Evolutionary conservation across 2,113 vertebrate genomes (phyloP), one percentile per base, ranked within the genome.

Genomic region (Strigops habroptila): DNA sequence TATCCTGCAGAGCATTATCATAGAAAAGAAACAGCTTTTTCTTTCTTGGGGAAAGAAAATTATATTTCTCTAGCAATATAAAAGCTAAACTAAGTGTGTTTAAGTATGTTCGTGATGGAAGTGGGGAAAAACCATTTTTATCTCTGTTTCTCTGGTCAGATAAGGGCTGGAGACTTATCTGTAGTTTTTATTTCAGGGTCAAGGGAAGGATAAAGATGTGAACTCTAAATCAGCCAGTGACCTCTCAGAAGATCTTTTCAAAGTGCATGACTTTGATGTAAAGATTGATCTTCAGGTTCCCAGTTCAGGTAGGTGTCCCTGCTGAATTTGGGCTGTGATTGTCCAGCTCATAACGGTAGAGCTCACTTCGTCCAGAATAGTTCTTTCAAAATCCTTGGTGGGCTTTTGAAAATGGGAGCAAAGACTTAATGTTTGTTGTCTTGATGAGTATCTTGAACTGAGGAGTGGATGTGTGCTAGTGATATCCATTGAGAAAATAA

Each of bases 281-380:
- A 99, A 99, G 97, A 99, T 99, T 88, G 99, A 99, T 97, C 98
- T 99, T 67, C 99, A 99, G 97, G 99, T 99, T 98, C 99, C 99
- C 71, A 99, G 99, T 92, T 99, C 99, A 98, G 99, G 99, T 99
- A 86, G 82, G 98, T 93, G 62, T 80, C 69, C 12, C 51, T 35
- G 25, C 48, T 83, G 69, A 57, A 14, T 82, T 24, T 53, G 41
- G 23, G 49, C 13, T 49, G 10, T 76, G 31, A 57, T 53, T 71
- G 33, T 52, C 35, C 15, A 25, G 37, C 25, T 67, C 27, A 3
- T 76, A 90, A 33, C 14, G 13, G 57, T 71, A 89, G 48, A 94
- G 14, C 33, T 64, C 31, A 13, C 12, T 91, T 81, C 23, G 86
- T 63, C 79, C 35, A 70, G 55, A 71, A 33, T 17, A 49, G 31